Evolutionary conservation across 1,140 invertebrate species (phyloP), one percentile per base, ranked within the genome.

Genomic region (Drosophila nannoptera): DNA sequence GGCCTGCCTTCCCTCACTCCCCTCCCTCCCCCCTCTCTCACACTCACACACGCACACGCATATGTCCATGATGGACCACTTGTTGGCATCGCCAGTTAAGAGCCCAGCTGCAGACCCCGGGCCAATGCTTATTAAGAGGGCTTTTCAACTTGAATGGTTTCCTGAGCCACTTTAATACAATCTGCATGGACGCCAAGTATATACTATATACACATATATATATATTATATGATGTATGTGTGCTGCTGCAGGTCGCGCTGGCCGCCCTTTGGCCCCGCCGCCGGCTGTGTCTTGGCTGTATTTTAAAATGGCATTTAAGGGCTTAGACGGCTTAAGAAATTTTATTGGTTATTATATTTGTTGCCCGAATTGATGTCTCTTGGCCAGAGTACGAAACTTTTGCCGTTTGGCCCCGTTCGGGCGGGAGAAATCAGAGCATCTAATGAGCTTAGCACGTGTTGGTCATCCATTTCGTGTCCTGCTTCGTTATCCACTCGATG

Each of bases 311-410:
- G 63, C 76, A 83, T 80, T 83, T 80, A 83, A 84, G 56, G 84
- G 80, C 80, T 83, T 78, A 83, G 80, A 70, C 60, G 73, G 80
- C 80, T 83, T 83, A 80, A 78, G 76, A 80, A 52, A 84, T 83
- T 83, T 83, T 84, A 84, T 83, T 84, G 80, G 76, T 84, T 83
- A 83, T 84, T 84, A 83, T n/a, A 78, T 82, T 80, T 84, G 64
- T 78, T 68, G 80, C 73, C 42, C 32, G 46, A 56, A 62, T 67
- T 61, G 54, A 61, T 77, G 67, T 68, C 56, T 56, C 12, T 56
- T 43, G 62, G 45, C 49, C 14, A 6, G 45, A 14, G 12, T 31
- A 52, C 32, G 33, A 31, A 66, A 58, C 58, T 43, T 61, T 50
- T 77, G 32, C 38, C 32, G 22, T 42, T 32, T 22, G 32, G 7